A percentile compares a stretch with the other conserved stretches of the same genome.
phyloP scores from a whole-genome alignment of 2,113 vertebrate genomes.

The Protobothrops mucrosquamatus region DNA sequence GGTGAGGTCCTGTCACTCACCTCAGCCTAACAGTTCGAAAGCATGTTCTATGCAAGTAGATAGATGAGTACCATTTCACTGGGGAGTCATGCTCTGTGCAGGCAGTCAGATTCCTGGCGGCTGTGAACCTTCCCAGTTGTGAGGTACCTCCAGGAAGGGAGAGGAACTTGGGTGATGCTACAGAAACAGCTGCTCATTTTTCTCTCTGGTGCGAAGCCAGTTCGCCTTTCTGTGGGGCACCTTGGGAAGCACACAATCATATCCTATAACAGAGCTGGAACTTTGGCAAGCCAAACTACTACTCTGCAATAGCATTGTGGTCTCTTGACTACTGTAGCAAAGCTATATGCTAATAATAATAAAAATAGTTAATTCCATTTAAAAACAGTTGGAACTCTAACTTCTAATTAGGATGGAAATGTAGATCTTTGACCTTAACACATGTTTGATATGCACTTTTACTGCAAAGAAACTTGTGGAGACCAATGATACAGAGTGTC shows the following conservation, averaged over 20 bases:
- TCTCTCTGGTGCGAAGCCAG: neutral
- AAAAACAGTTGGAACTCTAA: neutral
- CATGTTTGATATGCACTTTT: neutral
- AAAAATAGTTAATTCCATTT: neutral
- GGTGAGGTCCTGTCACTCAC: neutral
- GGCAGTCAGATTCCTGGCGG: neutral
- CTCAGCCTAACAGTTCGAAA: neutral
- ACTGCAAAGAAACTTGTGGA: neutral
- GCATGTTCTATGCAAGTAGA: neutral
- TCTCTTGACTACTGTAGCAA: neutral
- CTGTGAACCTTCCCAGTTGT: neutral
- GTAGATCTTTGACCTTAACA: neutral
- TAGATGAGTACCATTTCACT: neutral
- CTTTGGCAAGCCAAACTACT: neutral
- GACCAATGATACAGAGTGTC: neutral
- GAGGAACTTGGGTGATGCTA: neutral
- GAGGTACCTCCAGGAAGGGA: neutral
- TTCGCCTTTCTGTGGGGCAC: neutral
- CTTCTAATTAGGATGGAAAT: neutral
- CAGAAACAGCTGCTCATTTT: neutral
- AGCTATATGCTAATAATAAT: neutral
- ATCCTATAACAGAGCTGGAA: neutral
- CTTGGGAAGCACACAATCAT: neutral
- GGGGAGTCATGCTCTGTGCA: neutral
- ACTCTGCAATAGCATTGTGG: neutral